phyloP scores from a whole-genome alignment of 2,113 vertebrate species.

The Poicephalus meyeri region DNA sequence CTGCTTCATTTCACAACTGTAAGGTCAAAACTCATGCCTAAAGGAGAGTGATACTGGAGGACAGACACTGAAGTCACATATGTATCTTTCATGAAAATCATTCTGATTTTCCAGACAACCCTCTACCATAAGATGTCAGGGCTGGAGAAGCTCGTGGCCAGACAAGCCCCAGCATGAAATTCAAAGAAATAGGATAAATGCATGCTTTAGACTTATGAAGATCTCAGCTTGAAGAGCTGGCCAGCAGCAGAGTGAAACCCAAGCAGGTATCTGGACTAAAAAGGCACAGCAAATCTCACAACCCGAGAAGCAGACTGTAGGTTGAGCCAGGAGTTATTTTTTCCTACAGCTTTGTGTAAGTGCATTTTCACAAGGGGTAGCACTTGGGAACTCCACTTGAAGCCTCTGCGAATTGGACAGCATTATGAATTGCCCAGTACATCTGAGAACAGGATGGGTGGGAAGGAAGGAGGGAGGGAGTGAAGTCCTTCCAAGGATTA shows the following conservation, averaged over 20 bases:
- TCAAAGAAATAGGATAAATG: not conserved
- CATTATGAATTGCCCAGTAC: not conserved
- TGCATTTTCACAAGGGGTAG: not conserved
- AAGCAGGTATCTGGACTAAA: not conserved
- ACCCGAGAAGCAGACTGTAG: not conserved
- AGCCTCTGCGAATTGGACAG: not conserved
- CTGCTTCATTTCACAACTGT: not conserved
- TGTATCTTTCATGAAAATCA: not conserved
- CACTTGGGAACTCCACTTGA: not conserved
- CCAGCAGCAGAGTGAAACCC: not conserved
- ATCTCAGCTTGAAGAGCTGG: not conserved
- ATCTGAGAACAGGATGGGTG: not conserved
- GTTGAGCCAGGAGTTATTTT: not conserved
- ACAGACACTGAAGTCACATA: not conserved
- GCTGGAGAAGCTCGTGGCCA: not conserved
- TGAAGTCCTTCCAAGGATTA: not conserved
- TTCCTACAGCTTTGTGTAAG: not conserved
- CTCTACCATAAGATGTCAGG: not conserved
- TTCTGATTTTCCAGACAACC: not conserved
- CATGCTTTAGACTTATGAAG: accelerated
- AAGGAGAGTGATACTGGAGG: not conserved
- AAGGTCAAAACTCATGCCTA: not conserved
- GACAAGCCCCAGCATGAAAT: not conserved
- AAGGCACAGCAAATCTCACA: not conserved
- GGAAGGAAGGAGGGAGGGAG: not conserved